Base-by-base conservation (phyloP, 2,888 invertebrate genomes). In the Fissipunctia ypsillon region DNA sequence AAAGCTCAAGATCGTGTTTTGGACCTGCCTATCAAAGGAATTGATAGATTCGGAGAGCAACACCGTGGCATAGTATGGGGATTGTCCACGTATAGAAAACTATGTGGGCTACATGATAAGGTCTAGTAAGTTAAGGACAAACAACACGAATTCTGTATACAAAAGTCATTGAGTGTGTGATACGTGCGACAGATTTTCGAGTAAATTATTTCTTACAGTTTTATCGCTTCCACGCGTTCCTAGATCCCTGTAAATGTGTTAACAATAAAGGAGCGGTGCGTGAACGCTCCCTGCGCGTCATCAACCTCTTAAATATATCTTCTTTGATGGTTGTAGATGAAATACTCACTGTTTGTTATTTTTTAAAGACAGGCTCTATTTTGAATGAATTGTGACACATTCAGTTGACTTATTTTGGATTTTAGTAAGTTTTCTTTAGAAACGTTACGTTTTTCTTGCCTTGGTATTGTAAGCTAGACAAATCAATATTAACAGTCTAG, bases 91-190 rank as follows among this genome's bases (percentile, higher is more conserved):
- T 38, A 68, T n/a, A n/a, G 28, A 5, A 61, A 60, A 78, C 75
- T 70, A 31, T 56, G 19, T 14, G 16, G 71, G 41, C 41, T 78
- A 14, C 14, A 61, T 43, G 38, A 76, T 48, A 61, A 35, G 16
- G 6, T 41, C 31, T 75, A 22, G 22, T 4, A 12, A 10, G 12
- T 60, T 31, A 48, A 41, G 31, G 48, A 1, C 48, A 41, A 61
- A 71, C 60, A 61, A 41, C 41, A 61, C 5, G 12, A 16, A 48
- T 70, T 76, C 31, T 78, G n/a, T 9, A 12, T 3, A 10, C 19
- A 35, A 60, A 9, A 25, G 41, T 61, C n/a, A 57, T 74, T 43
- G 19, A 59, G 57, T 74, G 57, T 3, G 22, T 78, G 75, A 75
- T 78, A 25, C 7, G 45, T 60, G 78, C 69, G 43, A 35, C 0